Evolutionary conservation across 2,888 invertebrate genomes (phyloP).

Genomic region (Dasypolia templi): DNA sequence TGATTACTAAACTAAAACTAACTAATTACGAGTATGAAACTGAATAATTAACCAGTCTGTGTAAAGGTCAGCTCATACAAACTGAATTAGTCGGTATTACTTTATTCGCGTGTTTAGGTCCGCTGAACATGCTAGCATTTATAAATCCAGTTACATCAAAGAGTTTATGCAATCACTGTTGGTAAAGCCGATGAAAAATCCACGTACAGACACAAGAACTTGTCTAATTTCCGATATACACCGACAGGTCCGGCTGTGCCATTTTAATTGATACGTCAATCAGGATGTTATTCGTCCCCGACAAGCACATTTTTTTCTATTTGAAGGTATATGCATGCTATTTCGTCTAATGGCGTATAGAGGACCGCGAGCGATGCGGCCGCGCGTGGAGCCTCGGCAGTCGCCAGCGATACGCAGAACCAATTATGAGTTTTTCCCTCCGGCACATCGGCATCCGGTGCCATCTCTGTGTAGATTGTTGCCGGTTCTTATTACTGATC

Average conservation of each 20-base stretch:
- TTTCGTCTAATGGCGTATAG: slow-evolving; percentile 72
- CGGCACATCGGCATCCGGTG: slow-evolving; percentile 79
- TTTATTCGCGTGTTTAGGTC: slow-evolving; percentile 24
- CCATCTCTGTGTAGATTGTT: slow-evolving; percentile 70
- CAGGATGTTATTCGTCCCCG: slow-evolving; percentile 55
- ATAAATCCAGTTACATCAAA: slow-evolving; percentile 15
- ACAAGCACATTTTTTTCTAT: slow-evolving; percentile 49
- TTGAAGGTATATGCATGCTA: slow-evolving; percentile 63
- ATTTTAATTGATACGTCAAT: slow-evolving; percentile 63
- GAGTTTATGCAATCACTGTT: slow-evolving; percentile 20
- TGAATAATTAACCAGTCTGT: slow-evolving; percentile 47
- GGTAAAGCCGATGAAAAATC: slow-evolving; percentile 6
- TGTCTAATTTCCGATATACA: slow-evolving; percentile 40
- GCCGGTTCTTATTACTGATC: slow-evolving; percentile 66
- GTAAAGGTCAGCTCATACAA: slow-evolving; percentile 37
- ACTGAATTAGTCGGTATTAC: slow-evolving; percentile 38
- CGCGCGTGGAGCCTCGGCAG: slow-evolving; percentile 52
- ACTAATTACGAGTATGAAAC: slow-evolving; percentile 45
- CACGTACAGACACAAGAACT: slow-evolving; percentile 34
- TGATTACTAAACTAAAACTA: slow-evolving; percentile 49
- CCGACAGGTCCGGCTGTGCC: slow-evolving; percentile 35
- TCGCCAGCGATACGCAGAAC: slow-evolving; percentile 77
- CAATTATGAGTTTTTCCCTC: slow-evolving; percentile 83
- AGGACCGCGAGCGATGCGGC: slow-evolving; percentile 34
- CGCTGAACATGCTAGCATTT: slow-evolving; percentile 13